Evolutionary conservation across 2,797 vertebrate species (phyloP).

Genomic region (Echeneis naucrates): DNA sequence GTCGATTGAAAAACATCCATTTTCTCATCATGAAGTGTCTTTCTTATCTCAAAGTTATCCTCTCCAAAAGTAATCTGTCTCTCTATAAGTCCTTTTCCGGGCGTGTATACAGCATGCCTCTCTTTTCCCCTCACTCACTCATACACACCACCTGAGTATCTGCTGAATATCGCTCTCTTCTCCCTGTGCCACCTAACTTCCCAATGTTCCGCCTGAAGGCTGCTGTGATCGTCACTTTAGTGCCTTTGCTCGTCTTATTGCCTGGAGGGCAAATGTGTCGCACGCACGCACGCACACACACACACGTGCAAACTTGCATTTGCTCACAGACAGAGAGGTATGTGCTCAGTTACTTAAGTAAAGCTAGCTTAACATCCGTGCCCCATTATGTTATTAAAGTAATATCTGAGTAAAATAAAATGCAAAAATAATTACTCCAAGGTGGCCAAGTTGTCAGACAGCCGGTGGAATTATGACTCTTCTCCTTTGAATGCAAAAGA

Average conservation of each 20-base stretch:
- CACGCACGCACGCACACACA: not conserved
- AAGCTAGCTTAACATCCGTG: not conserved
- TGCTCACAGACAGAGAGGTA: not conserved
- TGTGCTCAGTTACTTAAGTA: not conserved
- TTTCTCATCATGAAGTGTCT: conserved; percentile 53
- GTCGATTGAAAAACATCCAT: conserved; percentile 34
- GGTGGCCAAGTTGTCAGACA: not conserved
- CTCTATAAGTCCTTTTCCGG: conserved; percentile 21
- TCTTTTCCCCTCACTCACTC: not conserved
- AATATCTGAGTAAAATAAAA: not conserved
- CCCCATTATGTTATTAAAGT: not conserved
- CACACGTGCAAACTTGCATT: not conserved
- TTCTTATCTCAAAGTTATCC: conserved; percentile 54
- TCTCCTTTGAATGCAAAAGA: not conserved
- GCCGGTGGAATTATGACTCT: not conserved
- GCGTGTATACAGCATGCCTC: not conserved
- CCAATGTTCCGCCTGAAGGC: conserved; percentile 56
- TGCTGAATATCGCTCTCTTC: conserved; percentile 15
- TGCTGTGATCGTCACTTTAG: conserved; percentile 59
- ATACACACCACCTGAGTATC: not conserved
- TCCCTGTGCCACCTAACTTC: conserved; percentile 41
- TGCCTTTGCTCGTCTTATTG: conserved; percentile 38
- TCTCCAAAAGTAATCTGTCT: conserved; percentile 44
- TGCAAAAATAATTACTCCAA: not conserved
- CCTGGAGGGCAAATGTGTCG: conserved; percentile 42